Evolutionary conservation across 2,888 invertebrate genomes (phyloP), one percentile per base, ranked within the genome.

Genomic region (Lumbricus terrestris): DNA sequence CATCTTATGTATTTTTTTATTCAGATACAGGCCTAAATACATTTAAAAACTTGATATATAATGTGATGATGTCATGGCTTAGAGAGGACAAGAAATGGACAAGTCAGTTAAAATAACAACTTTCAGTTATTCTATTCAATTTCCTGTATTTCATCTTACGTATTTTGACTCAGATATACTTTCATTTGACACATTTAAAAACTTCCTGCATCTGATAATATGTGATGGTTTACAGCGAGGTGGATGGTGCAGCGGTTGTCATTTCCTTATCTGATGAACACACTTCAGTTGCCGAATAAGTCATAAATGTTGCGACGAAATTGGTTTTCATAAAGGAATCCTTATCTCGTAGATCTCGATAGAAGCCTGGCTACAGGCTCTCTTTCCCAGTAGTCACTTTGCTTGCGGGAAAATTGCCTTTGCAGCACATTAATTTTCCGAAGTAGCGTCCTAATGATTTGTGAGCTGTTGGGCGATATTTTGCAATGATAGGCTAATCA

Each of bases 351-450:
- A 8, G 69, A 69, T 69, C 69, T 69, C n/a, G 69, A 69, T 69
- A 69, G n/a, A 69, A 69, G n/a, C 69, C 69, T 69, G 69, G 69
- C 69, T n/a, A n/a, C n/a, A n/a, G n/a, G n/a, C n/a, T 69, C 69
- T 16, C 11, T 69, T 69, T 69, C 11, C 0, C 0, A 16, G 69
- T n/a, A 23, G n/a, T 69, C 11, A 6, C n/a, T n/a, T 69, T 69
- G 69, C 69, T 69, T 69, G n/a, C n/a, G 8, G 69, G 69, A n/a
- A 69, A 69, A 69, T n/a, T 69, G 69, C 69, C 69, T n/a, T 69
- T 29, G 69, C 69, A 69, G 11, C 8, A 8, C 69, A 69, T 69
- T 69, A 69, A 69, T 69, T 69, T 54, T 29, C 69, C 0, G 69
- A 69, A 69, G n/a, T 69, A n/a, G 29, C n/a, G n/a, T 69, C 69